These are phyloP conservation scores for Agrenia bidenticulata DNA, from an alignment of 2,888 invertebrate species.

Conservation along the genomic window DNA sequence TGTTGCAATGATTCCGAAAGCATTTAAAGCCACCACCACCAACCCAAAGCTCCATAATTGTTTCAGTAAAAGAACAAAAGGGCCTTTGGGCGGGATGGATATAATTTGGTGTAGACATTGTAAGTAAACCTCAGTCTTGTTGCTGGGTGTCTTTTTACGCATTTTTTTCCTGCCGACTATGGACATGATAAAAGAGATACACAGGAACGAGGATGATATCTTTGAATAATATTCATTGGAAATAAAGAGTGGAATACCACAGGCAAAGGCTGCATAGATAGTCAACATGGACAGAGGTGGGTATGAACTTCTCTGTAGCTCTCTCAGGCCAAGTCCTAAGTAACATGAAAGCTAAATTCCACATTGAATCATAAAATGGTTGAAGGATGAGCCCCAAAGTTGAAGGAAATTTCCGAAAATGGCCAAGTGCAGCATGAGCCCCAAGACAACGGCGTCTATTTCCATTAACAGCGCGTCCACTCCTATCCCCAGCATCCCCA, in stretches of 20 bases:
- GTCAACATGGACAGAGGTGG: too few relatives aligned
- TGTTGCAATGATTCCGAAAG: background rate
- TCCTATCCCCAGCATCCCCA: too few relatives aligned
- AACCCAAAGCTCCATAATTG: background rate
- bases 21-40: background rate
- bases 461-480: slow-evolving; percentile 6
- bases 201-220: too few relatives aligned
- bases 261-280: too few relatives aligned
- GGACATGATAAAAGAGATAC: too few relatives aligned
- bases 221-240: too few relatives aligned
- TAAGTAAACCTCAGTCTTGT: too few relatives aligned
- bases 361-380: slow-evolving; percentile 19
- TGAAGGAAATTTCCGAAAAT: slow-evolving; percentile 8
- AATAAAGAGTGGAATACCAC: too few relatives aligned
- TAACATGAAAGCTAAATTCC: too few relatives aligned
- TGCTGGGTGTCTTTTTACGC: slow-evolving; percentile 6
- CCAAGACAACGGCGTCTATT: background rate
- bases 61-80: slow-evolving; percentile 18
- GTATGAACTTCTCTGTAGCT: too few relatives aligned
- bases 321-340: too few relatives aligned
- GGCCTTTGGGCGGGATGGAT: background rate
- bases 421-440: background rate
- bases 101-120: too few relatives aligned
- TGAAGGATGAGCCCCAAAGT: slow-evolving; percentile 16
- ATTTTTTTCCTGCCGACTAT: background rate